These are phyloP conservation scores for Lithosia quadra DNA, from an alignment of 2,888 invertebrate genomes.

Conservation along the genomic window DNA sequence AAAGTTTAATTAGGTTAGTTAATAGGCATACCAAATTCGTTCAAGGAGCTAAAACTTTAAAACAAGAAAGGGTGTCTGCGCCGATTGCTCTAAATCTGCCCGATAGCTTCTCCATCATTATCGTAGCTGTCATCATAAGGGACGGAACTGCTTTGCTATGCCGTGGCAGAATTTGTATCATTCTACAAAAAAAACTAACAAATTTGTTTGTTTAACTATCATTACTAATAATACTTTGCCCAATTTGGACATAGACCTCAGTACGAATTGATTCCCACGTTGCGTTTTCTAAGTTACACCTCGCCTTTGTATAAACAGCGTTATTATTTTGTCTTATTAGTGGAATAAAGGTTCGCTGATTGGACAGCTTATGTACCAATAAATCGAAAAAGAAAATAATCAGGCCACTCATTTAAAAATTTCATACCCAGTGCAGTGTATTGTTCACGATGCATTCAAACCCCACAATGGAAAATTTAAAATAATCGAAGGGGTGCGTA, in stretches of 20 bases:
- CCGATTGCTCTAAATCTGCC: not conserved
- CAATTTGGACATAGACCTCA: not conserved
- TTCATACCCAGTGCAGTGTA: slow-evolving; percentile 49
- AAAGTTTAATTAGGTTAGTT: not conserved
- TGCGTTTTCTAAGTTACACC: not conserved
- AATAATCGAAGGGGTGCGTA: slow-evolving; percentile 75
- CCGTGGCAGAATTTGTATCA: not conserved
- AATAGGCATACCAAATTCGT: not conserved
- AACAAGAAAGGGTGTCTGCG: not conserved
- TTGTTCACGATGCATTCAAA: slow-evolving; percentile 62
- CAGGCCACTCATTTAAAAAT: slow-evolving; percentile 36
- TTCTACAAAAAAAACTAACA: not conserved
- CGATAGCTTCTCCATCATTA: not conserved
- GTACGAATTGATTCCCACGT: not conserved
- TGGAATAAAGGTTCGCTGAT: not conserved
- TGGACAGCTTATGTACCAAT: slow-evolving; percentile 8
- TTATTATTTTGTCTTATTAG: not conserved
- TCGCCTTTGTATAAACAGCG: too few relatives aligned
- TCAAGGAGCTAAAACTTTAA: not conserved
- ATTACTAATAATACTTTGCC: not conserved
- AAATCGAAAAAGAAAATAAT: slow-evolving; percentile 27
- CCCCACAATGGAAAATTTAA: slow-evolving; percentile 72
- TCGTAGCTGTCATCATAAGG: not conserved
- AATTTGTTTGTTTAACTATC: not conserved
- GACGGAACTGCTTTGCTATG: not conserved